These are phyloP conservation scores for Ctenoplectra terminalis DNA, from an alignment of 1,140 invertebrate genomes.

Conservation along the genomic window DNA sequence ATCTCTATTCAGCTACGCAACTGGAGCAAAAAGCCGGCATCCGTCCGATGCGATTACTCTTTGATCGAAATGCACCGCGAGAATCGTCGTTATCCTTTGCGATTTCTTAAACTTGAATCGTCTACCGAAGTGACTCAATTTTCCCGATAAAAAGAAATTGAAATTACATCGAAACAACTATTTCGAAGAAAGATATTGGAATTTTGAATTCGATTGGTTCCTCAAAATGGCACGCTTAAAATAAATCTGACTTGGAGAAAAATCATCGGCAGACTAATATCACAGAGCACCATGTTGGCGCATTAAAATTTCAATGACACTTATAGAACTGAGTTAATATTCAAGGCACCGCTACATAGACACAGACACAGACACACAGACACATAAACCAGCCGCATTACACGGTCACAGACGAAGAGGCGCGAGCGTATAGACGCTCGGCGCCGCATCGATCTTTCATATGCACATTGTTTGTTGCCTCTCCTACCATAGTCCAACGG, in stretches of 20 bases:
- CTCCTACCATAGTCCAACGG: background rate
- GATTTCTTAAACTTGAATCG: background rate
- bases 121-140: background rate
- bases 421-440: background rate
- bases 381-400: background rate
- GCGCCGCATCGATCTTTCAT: constrained; percentile 29
- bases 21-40: constrained; percentile 33
- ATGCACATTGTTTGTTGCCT: constrained; percentile 3
- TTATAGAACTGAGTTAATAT: constrained; percentile 24
- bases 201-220: background rate
- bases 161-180: background rate
- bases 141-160: too few relatives aligned
- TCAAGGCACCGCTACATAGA: constrained; percentile 21
- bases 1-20: constrained; percentile 33
- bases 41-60: constrained; percentile 26
- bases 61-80: background rate
- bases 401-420: background rate
- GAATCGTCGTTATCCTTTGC: background rate
- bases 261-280: too few relatives aligned
- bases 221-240: background rate
- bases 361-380: background rate
- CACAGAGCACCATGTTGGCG: too few relatives aligned
- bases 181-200: background rate
- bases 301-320: constrained; percentile 6
- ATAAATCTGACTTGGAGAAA: background rate